Percentiles rank a stretch among this genome's conserved stretches.
phyloP scores from a whole-genome alignment of 2,113 vertebrate species.

The Grallaria varia region DNA sequence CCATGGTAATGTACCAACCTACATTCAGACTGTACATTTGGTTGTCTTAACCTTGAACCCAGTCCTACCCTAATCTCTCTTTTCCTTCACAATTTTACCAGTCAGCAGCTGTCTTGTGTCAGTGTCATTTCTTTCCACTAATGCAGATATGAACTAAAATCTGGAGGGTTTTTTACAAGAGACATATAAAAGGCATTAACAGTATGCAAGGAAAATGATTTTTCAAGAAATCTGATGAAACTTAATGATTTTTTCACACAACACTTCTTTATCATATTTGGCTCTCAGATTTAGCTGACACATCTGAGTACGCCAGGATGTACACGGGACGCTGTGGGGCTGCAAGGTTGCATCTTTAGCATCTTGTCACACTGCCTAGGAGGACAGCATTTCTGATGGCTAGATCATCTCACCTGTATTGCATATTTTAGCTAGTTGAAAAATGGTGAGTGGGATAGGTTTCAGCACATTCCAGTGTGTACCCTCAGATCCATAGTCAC shows the following conservation, averaged over 20 bases:
- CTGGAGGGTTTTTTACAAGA: neutral
- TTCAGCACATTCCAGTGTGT: neutral
- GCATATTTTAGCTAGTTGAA: neutral
- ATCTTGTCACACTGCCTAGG: neutral
- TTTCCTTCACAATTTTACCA: neutral
- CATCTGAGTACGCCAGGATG: neutral
- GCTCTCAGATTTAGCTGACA: neutral
- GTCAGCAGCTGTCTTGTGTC: neutral
- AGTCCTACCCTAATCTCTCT: neutral
- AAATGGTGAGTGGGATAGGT: neutral
- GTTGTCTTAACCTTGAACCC: neutral
- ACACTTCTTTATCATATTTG: neutral
- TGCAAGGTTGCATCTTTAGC: neutral
- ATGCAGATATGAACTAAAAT: neutral
- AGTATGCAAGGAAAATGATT: neutral
- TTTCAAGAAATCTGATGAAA: neutral
- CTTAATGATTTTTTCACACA: neutral
- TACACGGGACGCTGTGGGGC: neutral
- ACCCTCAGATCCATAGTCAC: neutral
- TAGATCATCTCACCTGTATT: neutral
- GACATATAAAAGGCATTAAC: neutral
- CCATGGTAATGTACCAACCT: neutral
- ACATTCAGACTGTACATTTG: neutral
- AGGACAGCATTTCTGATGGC: neutral
- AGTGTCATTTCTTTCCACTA: neutral